These are phyloP conservation scores for Raja brachyura DNA, from an alignment of 2,113 vertebrate species.

Conservation along the genomic window DNA sequence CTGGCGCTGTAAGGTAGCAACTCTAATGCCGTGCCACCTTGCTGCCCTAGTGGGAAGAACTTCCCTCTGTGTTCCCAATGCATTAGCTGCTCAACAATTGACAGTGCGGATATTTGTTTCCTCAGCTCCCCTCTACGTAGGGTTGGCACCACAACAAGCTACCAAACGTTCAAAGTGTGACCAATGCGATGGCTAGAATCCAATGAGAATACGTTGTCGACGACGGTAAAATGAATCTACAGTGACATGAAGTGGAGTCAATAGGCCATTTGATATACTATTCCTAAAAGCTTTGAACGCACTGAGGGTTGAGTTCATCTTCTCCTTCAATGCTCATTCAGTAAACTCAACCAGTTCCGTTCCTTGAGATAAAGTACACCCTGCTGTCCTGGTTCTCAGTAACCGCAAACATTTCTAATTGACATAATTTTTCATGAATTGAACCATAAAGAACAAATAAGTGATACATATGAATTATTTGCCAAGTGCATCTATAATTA, in stretches of 20 bases:
- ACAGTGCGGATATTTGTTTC: not conserved
- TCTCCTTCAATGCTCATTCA: not conserved
- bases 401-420: conserved; percentile 68
- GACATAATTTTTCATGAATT: conserved; percentile 86
- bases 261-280: not conserved
- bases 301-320: too few species aligned
- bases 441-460: conserved; percentile 82
- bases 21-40: too few species aligned
- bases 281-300: not conserved
- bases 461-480: conserved; percentile 91
- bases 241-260: not conserved
- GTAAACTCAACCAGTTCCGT: not conserved
- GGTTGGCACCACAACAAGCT: not conserved
- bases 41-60: too few species aligned
- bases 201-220: not conserved
- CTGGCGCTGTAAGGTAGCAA: too few species aligned
- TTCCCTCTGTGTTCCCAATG: too few species aligned
- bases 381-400: conserved; percentile 57
- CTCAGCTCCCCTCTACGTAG: not conserved
- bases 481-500: conserved; percentile 83
- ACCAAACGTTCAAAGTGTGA: not conserved
- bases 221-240: not conserved
- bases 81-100: not conserved
- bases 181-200: not conserved
- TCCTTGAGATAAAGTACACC: not conserved